Base-by-base conservation (phyloP, 2,113 vertebrate genomes). In the Halcyon senegalensis region DNA sequence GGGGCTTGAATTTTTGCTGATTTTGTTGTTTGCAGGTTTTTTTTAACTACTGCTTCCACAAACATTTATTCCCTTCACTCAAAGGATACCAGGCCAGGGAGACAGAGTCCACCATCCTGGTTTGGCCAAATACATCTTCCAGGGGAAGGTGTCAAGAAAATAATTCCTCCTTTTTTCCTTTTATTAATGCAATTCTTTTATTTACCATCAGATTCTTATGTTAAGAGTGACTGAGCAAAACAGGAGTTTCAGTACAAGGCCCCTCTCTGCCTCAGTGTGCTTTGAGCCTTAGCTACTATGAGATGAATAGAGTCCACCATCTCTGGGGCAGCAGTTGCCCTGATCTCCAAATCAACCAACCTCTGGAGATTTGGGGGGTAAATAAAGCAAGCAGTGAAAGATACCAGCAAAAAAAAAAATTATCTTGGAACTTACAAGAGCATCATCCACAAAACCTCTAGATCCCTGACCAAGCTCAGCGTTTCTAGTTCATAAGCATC, bases 1-100 rank as follows among this genome's bases (percentile, higher is more conserved):
- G 23, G 17, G 1, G 3, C 12, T 23, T 27, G 25, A 30, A 16
- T 11, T 24, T 39, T 1, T 60, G 5, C 4, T 67, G 9, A 7
- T 62, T 50, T 51, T 31, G 11, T 8, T 37, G 18, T 33, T 30
- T 44, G 18, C 28, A 21, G 35, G 35, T 35, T 9, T 44, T 60
- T 59, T 80, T 39, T n/a, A 46, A 60, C 12, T 43, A 24, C 13
- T 39, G 20, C 5, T 69, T 94, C 19, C 46, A 62, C 4, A n/a
- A 18, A 28, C 8, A 43, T 46, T 66, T 59, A 25, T 48, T 89
- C 13, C 35, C n/a, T 53, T 27, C 37, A 48, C 23, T 43, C 19
- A 23, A 2, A 79, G 41, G 11, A 35, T 4, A 48, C 8, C 24
- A 63, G 35, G 43, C 41, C 50, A 72, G 16, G 44, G 10, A 85